Evolutionary conservation across 2,113 vertebrate species (phyloP).

Genomic region (Morone chrysops): DNA sequence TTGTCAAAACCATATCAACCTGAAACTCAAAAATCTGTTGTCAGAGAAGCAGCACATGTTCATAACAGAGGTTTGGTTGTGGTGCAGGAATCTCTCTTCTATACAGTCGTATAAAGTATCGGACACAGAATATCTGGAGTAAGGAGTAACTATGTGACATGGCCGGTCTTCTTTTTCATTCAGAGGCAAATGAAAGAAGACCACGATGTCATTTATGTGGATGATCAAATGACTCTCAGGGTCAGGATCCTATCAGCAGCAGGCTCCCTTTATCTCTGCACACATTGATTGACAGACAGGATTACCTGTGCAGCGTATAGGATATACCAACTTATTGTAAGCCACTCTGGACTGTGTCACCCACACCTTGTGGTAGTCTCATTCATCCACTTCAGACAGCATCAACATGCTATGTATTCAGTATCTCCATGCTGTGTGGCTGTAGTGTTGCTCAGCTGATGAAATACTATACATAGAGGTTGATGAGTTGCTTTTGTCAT

Average conservation of each 20-base stretch:
- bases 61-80: constrained; percentile 75
- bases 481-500: constrained; percentile 20
- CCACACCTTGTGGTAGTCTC: constrained; percentile 62
- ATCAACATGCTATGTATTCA: constrained; percentile 54
- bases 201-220: constrained; percentile 81
- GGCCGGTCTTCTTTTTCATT: constrained; percentile 82
- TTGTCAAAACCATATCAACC: neutral
- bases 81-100: constrained; percentile 85
- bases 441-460: constrained; percentile 14
- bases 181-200: constrained; percentile 75
- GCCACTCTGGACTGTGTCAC: constrained; percentile 58
- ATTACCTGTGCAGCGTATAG: constrained; percentile 63
- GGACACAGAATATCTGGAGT: constrained; percentile 79
- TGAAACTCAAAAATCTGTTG: neutral
- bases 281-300: constrained; percentile 73
- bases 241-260: constrained; percentile 56
- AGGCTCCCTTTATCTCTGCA: constrained; percentile 67
- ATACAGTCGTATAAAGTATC: constrained; percentile 76
- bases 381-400: constrained; percentile 37
- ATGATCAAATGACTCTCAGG: constrained; percentile 73
- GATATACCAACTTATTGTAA: constrained; percentile 61
- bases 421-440: constrained; percentile 54
- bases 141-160: constrained; percentile 87
- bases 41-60: neutral
- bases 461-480: constrained; percentile 19